Evolutionary conservation across 1,140 invertebrate genomes (phyloP).

Genomic region (Caenorhabditis remanei): DNA sequence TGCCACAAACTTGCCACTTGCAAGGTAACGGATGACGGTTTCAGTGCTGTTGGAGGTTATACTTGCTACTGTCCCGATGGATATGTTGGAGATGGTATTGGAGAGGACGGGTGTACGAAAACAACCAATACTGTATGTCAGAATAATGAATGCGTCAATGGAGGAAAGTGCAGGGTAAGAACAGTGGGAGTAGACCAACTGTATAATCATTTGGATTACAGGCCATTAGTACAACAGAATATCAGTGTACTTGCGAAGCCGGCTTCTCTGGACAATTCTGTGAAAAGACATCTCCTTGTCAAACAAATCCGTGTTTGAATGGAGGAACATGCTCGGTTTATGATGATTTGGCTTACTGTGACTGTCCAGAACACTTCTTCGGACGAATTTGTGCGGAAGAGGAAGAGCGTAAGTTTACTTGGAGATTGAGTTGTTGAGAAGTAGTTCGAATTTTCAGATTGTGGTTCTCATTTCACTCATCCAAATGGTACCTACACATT

Average conservation of each 20-base stretch:
- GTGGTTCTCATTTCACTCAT: slow-evolving; percentile 48
- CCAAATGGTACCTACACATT: slow-evolving; percentile 33
- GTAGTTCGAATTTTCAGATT: slow-evolving; percentile 30
- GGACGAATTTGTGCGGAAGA: slow-evolving; percentile 75
- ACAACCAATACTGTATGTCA: slow-evolving; percentile 6
- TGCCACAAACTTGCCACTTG: slow-evolving; percentile 78
- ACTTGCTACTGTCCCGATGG: slow-evolving; percentile 78
- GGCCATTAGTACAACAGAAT: slow-evolving; percentile 1
- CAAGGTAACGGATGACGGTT: slow-evolving; percentile 67
- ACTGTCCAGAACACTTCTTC: slow-evolving; percentile 76
- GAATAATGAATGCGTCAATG: slow-evolving; percentile 66
- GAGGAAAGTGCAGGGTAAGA: slow-evolving; percentile 78
- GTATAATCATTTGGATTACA: slow-evolving; percentile 7
- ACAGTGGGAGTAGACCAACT: not conserved
- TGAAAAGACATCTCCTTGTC: slow-evolving; percentile 55
- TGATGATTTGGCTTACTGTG: slow-evolving; percentile 70
- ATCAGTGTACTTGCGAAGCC: slow-evolving; percentile 35
- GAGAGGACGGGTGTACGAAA: slow-evolving; percentile 76
- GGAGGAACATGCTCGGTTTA: slow-evolving; percentile 58
- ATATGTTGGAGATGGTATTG: slow-evolving; percentile 78
- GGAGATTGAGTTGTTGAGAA: not conserved
- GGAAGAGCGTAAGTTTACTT: slow-evolving; percentile 56
- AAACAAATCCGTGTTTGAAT: slow-evolving; percentile 58
- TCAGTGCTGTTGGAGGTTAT: slow-evolving; percentile 69
- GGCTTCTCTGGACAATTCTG: slow-evolving; percentile 51